Percentiles rank a stretch among this genome's conserved stretches.
These are phyloP conservation scores for Poecile atricapillus DNA, from an alignment of 2,113 vertebrate species.

Conservation along the genomic window DNA sequence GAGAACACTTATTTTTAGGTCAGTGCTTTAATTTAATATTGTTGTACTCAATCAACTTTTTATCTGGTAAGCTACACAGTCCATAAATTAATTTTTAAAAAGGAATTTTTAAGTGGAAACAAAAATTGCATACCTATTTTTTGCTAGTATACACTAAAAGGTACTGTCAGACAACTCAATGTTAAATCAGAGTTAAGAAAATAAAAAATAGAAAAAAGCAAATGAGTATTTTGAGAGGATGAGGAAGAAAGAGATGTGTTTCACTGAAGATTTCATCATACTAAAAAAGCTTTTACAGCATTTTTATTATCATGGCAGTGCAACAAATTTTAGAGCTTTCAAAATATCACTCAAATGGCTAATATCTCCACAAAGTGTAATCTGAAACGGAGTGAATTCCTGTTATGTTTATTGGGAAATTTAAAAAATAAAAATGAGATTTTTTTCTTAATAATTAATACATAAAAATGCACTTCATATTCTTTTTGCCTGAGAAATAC, in stretches of 20 bases:
- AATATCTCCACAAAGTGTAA: background rate
- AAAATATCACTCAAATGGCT: slow-evolving; percentile 23
- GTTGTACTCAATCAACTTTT: background rate
- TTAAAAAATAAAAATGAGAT: background rate
- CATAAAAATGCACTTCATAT: background rate
- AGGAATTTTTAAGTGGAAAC: background rate
- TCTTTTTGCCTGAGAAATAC: background rate
- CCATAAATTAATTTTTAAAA: background rate
- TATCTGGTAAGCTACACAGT: background rate
- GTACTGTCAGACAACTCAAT: background rate
- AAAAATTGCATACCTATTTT: background rate
- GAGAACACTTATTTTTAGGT: background rate
- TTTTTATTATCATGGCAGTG: slow-evolving; percentile 2
- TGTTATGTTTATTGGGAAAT: background rate
- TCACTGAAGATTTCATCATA: background rate
- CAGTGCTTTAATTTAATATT: background rate
- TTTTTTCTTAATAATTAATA: background rate
- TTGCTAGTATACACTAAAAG: background rate
- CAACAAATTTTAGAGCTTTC: slow-evolving; percentile 18
- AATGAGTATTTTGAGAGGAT: background rate
- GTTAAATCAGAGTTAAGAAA: background rate
- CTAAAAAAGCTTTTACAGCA: background rate
- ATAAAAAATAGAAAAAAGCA: background rate
- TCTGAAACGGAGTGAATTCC: background rate
- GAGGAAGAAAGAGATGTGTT: background rate